Evolutionary conservation across 2,797 vertebrate species (phyloP).

Genomic region (Pelochelys cantorii): DNA sequence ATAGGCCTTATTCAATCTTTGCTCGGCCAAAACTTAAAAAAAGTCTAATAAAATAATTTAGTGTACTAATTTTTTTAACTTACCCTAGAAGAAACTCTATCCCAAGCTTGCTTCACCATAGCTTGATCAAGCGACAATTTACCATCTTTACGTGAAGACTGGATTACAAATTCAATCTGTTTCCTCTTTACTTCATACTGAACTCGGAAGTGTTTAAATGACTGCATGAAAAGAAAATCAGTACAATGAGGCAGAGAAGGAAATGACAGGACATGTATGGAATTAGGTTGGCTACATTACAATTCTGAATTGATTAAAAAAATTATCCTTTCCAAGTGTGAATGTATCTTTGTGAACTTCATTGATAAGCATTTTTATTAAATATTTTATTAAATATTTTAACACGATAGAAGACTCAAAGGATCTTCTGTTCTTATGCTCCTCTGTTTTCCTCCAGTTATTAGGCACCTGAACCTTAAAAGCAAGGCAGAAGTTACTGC

Average conservation of each 20-base stretch:
- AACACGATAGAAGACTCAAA: background rate
- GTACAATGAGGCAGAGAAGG: background rate
- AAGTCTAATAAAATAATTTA: background rate
- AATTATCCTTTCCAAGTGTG: background rate
- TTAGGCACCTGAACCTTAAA: background rate
- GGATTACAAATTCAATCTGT: conserved; percentile 87
- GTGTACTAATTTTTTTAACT: conserved; percentile 54
- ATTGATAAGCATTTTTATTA: background rate
- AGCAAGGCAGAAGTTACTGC: background rate
- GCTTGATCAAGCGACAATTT: conserved; percentile 97
- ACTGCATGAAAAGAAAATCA: conserved; percentile 79
- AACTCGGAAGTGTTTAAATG: conserved; percentile 90
- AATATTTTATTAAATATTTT: background rate
- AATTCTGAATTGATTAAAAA: background rate
- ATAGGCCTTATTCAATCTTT: background rate
- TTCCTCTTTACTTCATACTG: conserved; percentile 92
- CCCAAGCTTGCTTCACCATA: conserved; percentile 95
- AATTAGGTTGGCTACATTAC: background rate
- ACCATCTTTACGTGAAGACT: conserved; percentile 92
- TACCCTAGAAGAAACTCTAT: conserved; percentile 91
- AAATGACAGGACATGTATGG: conserved; percentile 8
- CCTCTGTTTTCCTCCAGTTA: background rate
- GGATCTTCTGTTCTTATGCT: background rate
- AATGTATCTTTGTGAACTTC: background rate
- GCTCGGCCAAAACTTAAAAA: background rate